These are phyloP conservation scores for Allolobophora icterica DNA, from an alignment of 2,888 invertebrate genomes.

Conservation along the genomic window DNA sequence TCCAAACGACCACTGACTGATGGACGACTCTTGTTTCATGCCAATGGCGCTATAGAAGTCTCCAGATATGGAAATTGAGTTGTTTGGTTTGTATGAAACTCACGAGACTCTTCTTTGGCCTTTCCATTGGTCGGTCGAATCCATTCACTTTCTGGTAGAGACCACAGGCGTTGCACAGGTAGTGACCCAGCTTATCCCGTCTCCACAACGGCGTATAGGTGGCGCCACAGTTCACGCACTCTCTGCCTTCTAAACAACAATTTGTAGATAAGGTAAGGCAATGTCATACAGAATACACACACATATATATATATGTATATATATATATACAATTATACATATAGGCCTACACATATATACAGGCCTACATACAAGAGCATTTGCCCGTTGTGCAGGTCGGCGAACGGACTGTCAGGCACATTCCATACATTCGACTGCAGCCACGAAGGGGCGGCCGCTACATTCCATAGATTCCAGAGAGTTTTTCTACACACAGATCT, in stretches of 20 bases:
- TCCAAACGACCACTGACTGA: no score
- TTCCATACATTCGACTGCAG: no score
- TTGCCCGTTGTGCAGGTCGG: no score
- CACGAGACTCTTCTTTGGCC: constrained; percentile 19
- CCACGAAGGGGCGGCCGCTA: no score
- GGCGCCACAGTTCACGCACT: constrained; percentile 24
- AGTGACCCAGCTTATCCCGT: constrained; percentile 19
- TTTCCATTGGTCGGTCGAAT: constrained; percentile 25
- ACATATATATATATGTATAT: not conserved
- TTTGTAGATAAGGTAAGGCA: not conserved
- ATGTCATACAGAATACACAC: not conserved
- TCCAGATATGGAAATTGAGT: not conserved
- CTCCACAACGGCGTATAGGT: constrained; percentile 22
- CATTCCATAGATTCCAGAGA: no score
- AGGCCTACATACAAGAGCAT: no score
- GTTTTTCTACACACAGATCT: no score
- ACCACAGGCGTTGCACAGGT: constrained; percentile 23
- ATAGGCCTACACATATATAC: not conserved
- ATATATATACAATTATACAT: no score
- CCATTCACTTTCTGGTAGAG: constrained; percentile 25
- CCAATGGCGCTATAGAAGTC: no score
- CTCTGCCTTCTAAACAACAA: not conserved
- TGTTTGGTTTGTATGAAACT: not conserved
- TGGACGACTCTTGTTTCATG: no score
- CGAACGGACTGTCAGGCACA: no score